Percentiles rank a stretch among this genome's conserved stretches.
These are phyloP conservation scores for Anticlea derivata DNA, from an alignment of 2,888 invertebrate species.

Conservation along the genomic window DNA sequence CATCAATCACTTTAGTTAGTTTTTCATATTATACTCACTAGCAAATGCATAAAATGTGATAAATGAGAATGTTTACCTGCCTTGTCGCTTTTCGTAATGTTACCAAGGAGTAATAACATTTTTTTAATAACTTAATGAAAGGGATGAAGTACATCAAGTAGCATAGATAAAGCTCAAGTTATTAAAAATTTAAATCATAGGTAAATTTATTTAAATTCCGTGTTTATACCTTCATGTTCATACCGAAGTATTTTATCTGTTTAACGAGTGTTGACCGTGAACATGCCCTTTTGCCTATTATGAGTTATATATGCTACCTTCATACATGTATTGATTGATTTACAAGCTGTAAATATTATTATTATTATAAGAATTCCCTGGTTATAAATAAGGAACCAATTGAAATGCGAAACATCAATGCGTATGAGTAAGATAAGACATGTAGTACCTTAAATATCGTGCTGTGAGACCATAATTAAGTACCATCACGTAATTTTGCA, in stretches of 20 bases:
- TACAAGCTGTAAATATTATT: constrained; percentile 55
- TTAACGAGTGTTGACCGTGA: constrained; percentile 53
- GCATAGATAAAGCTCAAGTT: constrained; percentile 74
- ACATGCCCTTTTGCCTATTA: constrained; percentile 64
- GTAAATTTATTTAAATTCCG: constrained; percentile 39
- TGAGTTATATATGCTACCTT: constrained; percentile 51
- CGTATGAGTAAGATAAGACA: constrained; percentile 20
- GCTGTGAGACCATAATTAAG: constrained; percentile 57
- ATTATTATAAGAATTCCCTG: constrained; percentile 48
- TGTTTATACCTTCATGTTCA: constrained; percentile 21
- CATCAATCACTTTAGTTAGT: constrained; percentile 54
- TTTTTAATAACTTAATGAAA: constrained; percentile 25
- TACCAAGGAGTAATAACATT: constrained; percentile 36
- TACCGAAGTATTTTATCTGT: constrained; percentile 15
- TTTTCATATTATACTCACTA: constrained; percentile 51
- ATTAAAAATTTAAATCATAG: constrained; percentile 52
- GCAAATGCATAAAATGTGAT: constrained; percentile 60
- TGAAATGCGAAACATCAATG: constrained; percentile 30
- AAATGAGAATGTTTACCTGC: constrained; percentile 47
- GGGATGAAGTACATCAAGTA: constrained; percentile 38
- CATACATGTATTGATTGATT: constrained; percentile 40
- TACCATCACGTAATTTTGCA: constrained; percentile 51
- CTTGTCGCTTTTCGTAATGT: constrained; percentile 41
- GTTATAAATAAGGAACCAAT: constrained; percentile 54
- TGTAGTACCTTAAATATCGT: constrained; percentile 46